Evolutionary conservation across 2,888 invertebrate genomes (phyloP).

Genomic region (Leptura quadrifasciata): DNA sequence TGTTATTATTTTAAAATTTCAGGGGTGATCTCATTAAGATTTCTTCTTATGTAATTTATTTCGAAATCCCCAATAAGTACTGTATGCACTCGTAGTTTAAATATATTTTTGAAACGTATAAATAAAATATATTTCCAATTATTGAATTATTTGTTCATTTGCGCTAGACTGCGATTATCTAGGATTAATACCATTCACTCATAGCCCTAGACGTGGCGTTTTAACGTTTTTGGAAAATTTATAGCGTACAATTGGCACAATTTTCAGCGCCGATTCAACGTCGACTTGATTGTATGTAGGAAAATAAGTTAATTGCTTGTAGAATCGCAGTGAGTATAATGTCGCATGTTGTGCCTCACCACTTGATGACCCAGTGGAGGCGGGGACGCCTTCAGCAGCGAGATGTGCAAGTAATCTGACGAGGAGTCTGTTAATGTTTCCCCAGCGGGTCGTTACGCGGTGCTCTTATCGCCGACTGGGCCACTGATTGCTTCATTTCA

Average conservation of each 20-base stretch:
- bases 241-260: not conserved
- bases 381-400: conserved; percentile 64
- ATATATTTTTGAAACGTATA: not conserved
- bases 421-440: conserved; percentile 75
- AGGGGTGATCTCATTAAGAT: too few species aligned
- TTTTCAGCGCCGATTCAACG: not conserved
- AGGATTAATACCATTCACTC: not conserved
- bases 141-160: not conserved
- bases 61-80: too few species aligned
- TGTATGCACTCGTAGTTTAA: not conserved
- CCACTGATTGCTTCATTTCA: conserved; percentile 75
- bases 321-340: conserved; percentile 26
- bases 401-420: conserved; percentile 74
- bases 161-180: not conserved
- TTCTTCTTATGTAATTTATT: too few species aligned
- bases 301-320: conserved; percentile 23
- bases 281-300: conserved; percentile 1
- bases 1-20: too few species aligned
- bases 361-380: conserved; percentile 44
- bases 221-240: not conserved
- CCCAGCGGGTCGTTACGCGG: conserved; percentile 74
- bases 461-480: conserved; percentile 74
- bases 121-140: not conserved
- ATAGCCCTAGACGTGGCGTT: not conserved
- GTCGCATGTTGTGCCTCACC: conserved; percentile 33